Percentiles rank a stretch among this genome's conserved stretches.
These are phyloP conservation scores for Hyla sarda DNA, from an alignment of 2,113 vertebrate species.

Conservation along the genomic window DNA sequence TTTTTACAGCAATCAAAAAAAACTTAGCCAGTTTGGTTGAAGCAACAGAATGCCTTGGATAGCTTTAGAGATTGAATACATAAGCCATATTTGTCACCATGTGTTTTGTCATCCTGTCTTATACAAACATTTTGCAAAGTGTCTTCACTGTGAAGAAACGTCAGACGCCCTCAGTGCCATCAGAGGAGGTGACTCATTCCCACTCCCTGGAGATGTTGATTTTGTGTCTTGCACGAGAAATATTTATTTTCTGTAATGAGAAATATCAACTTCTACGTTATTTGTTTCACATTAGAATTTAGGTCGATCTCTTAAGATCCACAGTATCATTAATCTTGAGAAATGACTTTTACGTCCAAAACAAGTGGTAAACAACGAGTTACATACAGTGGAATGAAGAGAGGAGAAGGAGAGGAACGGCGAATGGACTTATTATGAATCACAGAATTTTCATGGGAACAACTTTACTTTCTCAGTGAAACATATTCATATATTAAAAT, in stretches of 20 bases:
- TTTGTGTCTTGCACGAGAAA: neutral
- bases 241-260: neutral
- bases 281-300: neutral
- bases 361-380: neutral
- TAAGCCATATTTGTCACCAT: neutral
- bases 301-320: neutral
- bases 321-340: neutral
- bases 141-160: neutral
- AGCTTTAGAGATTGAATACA: neutral
- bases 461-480: conserved; percentile 37
- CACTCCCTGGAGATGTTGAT: neutral
- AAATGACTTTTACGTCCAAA: neutral
- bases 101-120: neutral
- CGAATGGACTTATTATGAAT: conserved; percentile 19
- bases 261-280: neutral
- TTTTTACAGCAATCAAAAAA: neutral
- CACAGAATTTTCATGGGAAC: conserved; percentile 40
- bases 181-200: neutral
- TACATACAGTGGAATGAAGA: neutral
- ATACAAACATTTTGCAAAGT: neutral
- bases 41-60: neutral
- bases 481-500: conserved; percentile 28
- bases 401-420: neutral
- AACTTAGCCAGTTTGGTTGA: neutral
- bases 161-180: neutral